Evolutionary conservation across 2,113 vertebrate genomes (phyloP), one percentile per base, ranked within the genome.

Genomic region (Forbesichthys papilliferus): DNA sequence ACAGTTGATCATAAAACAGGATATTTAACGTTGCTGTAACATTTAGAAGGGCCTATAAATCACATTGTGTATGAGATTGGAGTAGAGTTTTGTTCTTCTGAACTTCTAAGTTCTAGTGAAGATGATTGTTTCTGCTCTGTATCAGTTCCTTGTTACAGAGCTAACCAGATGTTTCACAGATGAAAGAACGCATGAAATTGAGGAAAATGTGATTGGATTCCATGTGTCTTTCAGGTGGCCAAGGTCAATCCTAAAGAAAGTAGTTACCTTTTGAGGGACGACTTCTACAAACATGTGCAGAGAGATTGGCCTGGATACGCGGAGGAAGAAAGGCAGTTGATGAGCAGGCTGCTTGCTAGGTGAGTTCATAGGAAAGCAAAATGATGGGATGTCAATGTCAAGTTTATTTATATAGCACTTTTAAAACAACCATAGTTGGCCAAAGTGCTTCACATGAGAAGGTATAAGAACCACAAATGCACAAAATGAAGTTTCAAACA

Each of bases 311-410:
- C 89, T 0, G 88, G 88, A 55, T 90, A 93, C 77, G 75, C 55
- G 11, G 92, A 90, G 66, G 93, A 93, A 72, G 94, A 95, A 83
- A 91, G 66, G 73, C 91, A 91, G 75, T 87, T 85, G n/a, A 69
- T 88, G 66, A 75, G 84, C 69, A 86, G 85, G 64, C 88, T 89
- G 69, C 77, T 92, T 71, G 66, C 63, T 69, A 93, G 94, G 93
- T 94, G 89, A 55, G 82, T 49, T 42, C 4, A 42, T 42, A 8
- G 36, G 0, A 27, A 27, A 14, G 9, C 49, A 52, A 12, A 52
- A 52, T 9, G 49, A 12, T 14, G 11, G 13, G 10, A 27, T 27
- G 27, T 27, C 27, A 27, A 27, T 27, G 27, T 27, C 27, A 27
- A 27, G 27, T 27, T 27, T 27, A 27, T 27, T 27, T 27, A 27